A percentile compares a stretch with the other conserved stretches of the same genome.
These are phyloP conservation scores for Uria aalge DNA, from an alignment of 2,113 vertebrate genomes.

Conservation along the genomic window DNA sequence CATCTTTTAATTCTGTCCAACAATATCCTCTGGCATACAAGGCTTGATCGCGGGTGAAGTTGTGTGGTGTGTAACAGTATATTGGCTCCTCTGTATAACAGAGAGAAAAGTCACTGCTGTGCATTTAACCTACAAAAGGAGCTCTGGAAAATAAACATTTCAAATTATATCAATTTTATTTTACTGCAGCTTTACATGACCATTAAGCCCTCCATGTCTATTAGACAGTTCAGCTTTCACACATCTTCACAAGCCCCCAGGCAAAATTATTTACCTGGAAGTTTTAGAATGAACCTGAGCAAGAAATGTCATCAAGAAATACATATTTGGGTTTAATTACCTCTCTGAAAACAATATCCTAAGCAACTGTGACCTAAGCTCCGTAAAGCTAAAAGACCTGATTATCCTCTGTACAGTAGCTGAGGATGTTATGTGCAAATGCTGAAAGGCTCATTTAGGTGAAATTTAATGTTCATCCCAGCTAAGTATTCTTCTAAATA, in stretches of 20 bases:
- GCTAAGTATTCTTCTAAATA: background rate
- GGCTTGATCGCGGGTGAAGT: conserved; percentile 99
- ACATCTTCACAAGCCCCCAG: background rate
- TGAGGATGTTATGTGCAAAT: background rate
- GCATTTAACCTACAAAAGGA: conserved; percentile 76
- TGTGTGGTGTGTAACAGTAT: conserved; percentile 99
- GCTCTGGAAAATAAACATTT: conserved; percentile 77
- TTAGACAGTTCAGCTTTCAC: background rate
- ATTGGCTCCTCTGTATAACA: conserved; percentile 96
- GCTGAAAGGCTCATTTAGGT: background rate
- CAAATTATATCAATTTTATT: conserved; percentile 53
- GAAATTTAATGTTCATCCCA: background rate
- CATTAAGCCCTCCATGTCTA: background rate
- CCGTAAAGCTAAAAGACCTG: background rate
- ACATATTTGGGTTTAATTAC: background rate
- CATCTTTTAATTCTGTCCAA: conserved; percentile 98
- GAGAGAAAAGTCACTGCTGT: conserved; percentile 79
- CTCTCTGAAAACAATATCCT: background rate
- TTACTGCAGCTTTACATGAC: conserved; percentile 20
- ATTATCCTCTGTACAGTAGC: background rate
- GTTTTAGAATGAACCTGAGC: background rate
- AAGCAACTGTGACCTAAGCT: background rate
- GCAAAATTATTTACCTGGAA: background rate
- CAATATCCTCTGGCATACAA: conserved; percentile 98
- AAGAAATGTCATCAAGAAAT: background rate